Evolutionary conservation across 2,113 vertebrate genomes (phyloP).

Genomic region (Alectura lathami): DNA sequence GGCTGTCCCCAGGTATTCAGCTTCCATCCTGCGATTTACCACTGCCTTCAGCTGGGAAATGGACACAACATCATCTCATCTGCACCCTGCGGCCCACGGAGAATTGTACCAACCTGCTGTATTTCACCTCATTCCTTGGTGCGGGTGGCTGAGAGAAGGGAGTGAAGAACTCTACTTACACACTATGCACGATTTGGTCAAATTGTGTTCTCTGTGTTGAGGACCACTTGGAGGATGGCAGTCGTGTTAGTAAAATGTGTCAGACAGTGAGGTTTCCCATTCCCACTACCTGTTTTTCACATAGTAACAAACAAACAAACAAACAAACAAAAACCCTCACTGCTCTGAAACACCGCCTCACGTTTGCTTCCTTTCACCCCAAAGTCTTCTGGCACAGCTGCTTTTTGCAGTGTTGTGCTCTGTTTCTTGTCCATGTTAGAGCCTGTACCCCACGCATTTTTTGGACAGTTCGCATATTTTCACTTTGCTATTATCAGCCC

Average conservation of each 20-base stretch:
- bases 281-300: neutral
- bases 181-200: fast-evolving
- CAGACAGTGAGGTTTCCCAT: neutral
- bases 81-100: neutral
- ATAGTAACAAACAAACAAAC: neutral
- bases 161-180: neutral
- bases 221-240: fast-evolving
- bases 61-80: neutral
- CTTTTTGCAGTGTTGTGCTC: neutral
- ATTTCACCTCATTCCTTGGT: neutral
- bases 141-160: neutral
- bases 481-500: neutral
- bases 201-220: neutral
- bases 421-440: neutral
- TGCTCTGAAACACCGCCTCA: neutral
- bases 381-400: neutral
- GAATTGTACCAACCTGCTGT: neutral
- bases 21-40: neutral
- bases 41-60: neutral
- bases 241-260: neutral
- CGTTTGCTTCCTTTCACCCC: neutral
- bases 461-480: neutral
- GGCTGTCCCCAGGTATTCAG: neutral
- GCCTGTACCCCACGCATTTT: neutral
- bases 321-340: neutral